Percentiles rank a stretch among this genome's conserved stretches.
Evolutionary conservation across 2,888 invertebrate species (phyloP).

Genomic region (Lutraria lutraria): DNA sequence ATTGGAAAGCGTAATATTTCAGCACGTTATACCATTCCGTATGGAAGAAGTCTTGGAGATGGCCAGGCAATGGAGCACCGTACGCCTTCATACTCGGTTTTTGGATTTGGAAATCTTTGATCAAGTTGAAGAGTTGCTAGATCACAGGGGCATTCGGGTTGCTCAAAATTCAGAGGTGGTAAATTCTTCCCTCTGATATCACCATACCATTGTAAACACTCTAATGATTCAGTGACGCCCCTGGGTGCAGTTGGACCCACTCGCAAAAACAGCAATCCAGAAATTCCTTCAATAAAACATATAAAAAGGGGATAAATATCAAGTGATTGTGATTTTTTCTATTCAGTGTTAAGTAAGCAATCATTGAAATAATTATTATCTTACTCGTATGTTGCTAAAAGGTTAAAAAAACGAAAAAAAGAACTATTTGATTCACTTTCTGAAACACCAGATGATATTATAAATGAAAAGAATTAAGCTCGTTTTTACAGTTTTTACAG

Average conservation of each 20-base stretch:
- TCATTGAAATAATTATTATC: no score
- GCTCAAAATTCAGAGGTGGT: not conserved
- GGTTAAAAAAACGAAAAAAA: no score
- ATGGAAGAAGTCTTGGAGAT: not conserved
- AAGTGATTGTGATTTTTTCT: not conserved
- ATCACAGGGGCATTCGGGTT: slow-evolving; percentile 33
- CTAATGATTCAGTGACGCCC: not conserved
- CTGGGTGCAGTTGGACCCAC: not conserved
- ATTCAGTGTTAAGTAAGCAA: no score
- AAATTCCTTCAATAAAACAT: not conserved
- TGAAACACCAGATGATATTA: no score
- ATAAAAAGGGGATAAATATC: not conserved
- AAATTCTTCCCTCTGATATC: not conserved
- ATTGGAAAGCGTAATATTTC: not conserved
- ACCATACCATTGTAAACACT: slow-evolving; percentile 28
- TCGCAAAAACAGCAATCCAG: not conserved
- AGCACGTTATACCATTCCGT: not conserved
- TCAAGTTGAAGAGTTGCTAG: not conserved
- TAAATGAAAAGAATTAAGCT: no score
- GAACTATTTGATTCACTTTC: no score
- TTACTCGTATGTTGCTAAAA: no score
- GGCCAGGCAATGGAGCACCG: not conserved
- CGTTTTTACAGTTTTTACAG: no score
- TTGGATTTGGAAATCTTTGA: not conserved
- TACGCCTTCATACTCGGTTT: not conserved